Evolutionary conservation across 2,888 invertebrate genomes (phyloP).

Genomic region (Drosophila subsilvestris): DNA sequence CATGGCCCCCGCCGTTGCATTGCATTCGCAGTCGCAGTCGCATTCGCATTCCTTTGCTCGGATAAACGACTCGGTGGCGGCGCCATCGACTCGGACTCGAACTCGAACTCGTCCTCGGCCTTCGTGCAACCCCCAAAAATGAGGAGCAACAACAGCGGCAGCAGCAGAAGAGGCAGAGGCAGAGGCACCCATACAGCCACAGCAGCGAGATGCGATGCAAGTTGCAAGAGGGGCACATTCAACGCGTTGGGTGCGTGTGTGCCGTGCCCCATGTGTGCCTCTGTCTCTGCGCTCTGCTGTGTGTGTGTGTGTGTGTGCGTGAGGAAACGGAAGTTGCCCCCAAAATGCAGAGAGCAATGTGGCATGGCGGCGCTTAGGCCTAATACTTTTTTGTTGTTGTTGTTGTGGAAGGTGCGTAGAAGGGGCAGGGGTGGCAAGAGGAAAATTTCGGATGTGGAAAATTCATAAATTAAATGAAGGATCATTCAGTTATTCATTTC

Average conservation of each 20-base stretch:
- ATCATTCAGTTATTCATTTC: not conserved
- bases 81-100: conserved; percentile 65
- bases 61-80: conserved; percentile 10
- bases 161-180: conserved; percentile 9
- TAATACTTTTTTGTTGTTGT: conserved; percentile 33
- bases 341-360: conserved; percentile 36
- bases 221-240: conserved; percentile 18
- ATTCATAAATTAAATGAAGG: not conserved
- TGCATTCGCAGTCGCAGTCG: conserved; percentile 35
- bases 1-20: conserved; percentile 4
- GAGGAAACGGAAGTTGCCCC: conserved; percentile 55
- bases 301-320: conserved; percentile 33
- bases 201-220: conserved; percentile 30
- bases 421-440: conserved; percentile 16
- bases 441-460: not conserved
- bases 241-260: not conserved
- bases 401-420: conserved; percentile 1
- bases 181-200: conserved; percentile 8
- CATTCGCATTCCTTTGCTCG: conserved; percentile 7
- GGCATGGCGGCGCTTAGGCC: conserved; percentile 37
- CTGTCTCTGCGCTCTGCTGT: not conserved
- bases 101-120: conserved; percentile 38
- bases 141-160: conserved; percentile 12
- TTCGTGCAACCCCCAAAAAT: conserved; percentile 71
- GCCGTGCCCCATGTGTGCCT: not conserved